Evolutionary conservation across 2,888 invertebrate genomes (phyloP).

Genomic region (Diabrotica balteata): DNA sequence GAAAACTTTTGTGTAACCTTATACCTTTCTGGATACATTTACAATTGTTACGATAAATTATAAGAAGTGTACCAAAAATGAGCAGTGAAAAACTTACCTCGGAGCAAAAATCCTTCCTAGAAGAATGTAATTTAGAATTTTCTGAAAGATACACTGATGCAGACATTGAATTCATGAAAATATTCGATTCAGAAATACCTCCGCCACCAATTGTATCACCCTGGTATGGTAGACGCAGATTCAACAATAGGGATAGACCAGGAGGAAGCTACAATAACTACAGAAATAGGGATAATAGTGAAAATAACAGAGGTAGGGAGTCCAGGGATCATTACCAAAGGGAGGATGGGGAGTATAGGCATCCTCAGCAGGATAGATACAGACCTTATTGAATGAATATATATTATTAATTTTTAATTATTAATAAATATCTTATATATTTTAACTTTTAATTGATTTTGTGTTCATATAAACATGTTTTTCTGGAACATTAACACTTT

Average conservation of each 20-base stretch:
- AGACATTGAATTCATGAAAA: conserved; percentile 57
- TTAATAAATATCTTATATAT: no score
- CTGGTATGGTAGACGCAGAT: conserved; percentile 53
- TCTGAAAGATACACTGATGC: conserved; percentile 57
- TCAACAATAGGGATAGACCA: conserved; percentile 29
- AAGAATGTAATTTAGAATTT: conserved; percentile 59
- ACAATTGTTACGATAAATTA: no score
- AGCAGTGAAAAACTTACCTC: conserved; percentile 46
- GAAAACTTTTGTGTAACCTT: no score
- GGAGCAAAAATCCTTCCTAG: conserved; percentile 58
- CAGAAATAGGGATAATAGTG: conserved; percentile 21
- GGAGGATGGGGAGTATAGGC: no score
- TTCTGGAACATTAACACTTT: no score
- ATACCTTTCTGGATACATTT: no score
- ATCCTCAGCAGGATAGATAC: neutral
- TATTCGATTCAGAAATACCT: conserved; percentile 54
- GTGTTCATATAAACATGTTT: no score
- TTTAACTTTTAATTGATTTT: no score
- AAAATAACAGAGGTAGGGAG: conserved; percentile 23
- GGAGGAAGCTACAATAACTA: conserved; percentile 31
- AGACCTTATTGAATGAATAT: conserved; percentile 9
- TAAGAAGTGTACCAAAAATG: conserved; percentile 10
- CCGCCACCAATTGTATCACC: conserved; percentile 59
- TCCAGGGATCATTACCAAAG: neutral
- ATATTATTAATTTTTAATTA: neutral